Base-by-base conservation (phyloP, 2,113 vertebrate genomes). In the Nyctibius bracteatus region DNA sequence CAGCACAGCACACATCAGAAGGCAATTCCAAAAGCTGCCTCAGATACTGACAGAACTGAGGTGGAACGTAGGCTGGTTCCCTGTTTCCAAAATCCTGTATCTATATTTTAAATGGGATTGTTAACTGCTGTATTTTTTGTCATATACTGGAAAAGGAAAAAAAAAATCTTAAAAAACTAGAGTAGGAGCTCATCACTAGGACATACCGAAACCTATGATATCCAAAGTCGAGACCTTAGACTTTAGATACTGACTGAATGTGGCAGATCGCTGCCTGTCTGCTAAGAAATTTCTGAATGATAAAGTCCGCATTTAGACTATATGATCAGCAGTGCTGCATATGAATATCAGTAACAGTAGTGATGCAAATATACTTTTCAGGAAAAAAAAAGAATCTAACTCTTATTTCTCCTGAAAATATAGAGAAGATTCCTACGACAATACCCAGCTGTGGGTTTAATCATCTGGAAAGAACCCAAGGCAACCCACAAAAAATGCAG, bases 401-500 rank as follows among this genome's bases (percentile, higher is more conserved):
- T 72, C 54, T 61, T 58, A 62, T 73, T 90, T 81, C 39, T 78
- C 24, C 4, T 1, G 17, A 63, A 94, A 85, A 86, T 58, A 90
- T 7, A 57, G 31, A 67, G 24, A 87, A 33, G 70, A 77, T 54
- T 75, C 37, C 28, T 73, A 57, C 49, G 86, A 66, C 52, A 94
- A 87, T 39, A 88, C 12, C 27, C 62, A 86, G 78, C 85, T 54
- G 33, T 77, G 81, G 66, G 16, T 72, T 95, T 81, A 96, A 91
- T 94, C 49, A 91, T 39, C 41, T 93, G 71, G 51, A 97, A 93
- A 95, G 35, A 77, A 95, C 47, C 46, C 49, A 61, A 93, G 55
- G 90, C 74, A 39, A 55, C 79, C 74, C 61, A 95, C 71, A 80
- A 96, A 88, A 92, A 95, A 92, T 33, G 10, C 46, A 88, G 94